Conservation (phyloP, 2,797 vertebrate species). For the Myotis findleyi region DNA sequence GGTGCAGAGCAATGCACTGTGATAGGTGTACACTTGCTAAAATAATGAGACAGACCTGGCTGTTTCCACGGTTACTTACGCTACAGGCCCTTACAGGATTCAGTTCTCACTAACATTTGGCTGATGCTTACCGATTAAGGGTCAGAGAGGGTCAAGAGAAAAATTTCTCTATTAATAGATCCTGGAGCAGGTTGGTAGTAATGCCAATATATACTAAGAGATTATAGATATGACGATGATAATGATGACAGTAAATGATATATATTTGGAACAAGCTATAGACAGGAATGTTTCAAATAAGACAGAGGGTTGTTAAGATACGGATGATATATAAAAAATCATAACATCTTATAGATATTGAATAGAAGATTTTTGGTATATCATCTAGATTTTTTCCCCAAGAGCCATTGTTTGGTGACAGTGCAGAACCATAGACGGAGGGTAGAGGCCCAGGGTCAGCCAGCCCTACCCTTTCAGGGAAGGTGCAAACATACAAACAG, state of each 20-base stretch:
- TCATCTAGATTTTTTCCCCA: neutral
- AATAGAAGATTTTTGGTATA: neutral
- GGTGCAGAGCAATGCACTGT: neutral
- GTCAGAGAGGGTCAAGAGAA: neutral
- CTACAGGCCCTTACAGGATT: neutral
- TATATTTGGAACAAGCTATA: neutral
- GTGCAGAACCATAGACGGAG: conserved; percentile 39
- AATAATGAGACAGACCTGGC: neutral
- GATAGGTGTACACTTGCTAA: neutral
- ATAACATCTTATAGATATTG: neutral
- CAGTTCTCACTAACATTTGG: neutral
- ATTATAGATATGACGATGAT: neutral
- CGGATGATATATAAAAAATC: neutral
- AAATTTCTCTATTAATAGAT: neutral
- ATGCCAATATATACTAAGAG: neutral
- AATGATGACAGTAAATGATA: neutral
- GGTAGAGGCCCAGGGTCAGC: neutral
- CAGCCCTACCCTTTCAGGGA: neutral
- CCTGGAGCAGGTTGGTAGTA: neutral
- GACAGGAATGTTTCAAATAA: neutral
- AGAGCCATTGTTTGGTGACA: conserved; percentile 71
- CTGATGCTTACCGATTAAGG: neutral
- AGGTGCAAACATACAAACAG: conserved; percentile 66
- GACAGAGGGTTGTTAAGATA: neutral
- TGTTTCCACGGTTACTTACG: neutral